phyloP scores from a whole-genome alignment of 1,140 invertebrate species.

The Vollenhovia emeryi region DNA sequence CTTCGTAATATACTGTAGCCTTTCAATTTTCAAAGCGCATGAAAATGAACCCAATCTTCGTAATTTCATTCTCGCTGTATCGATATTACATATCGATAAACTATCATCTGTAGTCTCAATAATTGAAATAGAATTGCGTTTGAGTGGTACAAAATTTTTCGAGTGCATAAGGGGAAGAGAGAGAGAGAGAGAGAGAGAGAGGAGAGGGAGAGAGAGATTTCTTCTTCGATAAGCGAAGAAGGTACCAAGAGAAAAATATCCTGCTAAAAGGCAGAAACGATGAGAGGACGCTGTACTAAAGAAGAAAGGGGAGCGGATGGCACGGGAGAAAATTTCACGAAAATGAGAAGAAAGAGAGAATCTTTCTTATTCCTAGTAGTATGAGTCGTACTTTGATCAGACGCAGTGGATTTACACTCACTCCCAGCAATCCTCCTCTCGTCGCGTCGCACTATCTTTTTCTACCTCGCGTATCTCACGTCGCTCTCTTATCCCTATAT shows the following conservation, averaged over 20 bases:
- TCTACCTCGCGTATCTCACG: neutral
- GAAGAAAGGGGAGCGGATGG: neutral
- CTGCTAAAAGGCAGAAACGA: constrained; percentile 60
- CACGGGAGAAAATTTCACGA: constrained; percentile 35
- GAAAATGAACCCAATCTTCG: neutral
- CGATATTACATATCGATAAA: constrained; percentile 4
- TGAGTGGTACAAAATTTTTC: neutral
- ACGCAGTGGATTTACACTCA: constrained; percentile 76
- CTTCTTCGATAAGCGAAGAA: neutral
- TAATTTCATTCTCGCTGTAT: neutral
- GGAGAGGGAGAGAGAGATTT: neutral
- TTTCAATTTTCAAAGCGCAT: neutral
- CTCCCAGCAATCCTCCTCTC: constrained; percentile 55
- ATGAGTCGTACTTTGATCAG: constrained; percentile 80
- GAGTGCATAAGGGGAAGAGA: neutral
- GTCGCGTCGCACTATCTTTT: neutral
- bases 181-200: neutral
- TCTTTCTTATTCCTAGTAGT: constrained; percentile 70
- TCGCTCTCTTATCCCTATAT: neutral
- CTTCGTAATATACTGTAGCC: neutral
- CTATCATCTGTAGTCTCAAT: neutral
- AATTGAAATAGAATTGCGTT: constrained; percentile 9
- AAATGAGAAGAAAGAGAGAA: constrained; percentile 62
- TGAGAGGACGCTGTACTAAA: constrained; percentile 19
- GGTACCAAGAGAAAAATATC: constrained; percentile 37